Evolutionary conservation across 2,888 invertebrate genomes (phyloP), one percentile per base, ranked within the genome.

Genomic region (Drosophila helvetica): DNA sequence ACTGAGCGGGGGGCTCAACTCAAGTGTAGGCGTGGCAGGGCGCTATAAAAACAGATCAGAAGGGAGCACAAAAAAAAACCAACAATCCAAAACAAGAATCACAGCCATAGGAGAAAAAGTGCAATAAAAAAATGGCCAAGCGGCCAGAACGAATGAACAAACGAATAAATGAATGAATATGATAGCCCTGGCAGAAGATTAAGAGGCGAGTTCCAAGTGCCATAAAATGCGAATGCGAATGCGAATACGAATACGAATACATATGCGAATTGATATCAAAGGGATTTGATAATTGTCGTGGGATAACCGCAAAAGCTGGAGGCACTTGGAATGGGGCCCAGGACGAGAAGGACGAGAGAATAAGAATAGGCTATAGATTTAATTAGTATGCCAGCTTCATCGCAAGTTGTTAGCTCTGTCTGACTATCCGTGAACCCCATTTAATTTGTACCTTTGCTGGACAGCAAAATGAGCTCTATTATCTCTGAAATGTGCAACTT

Each of bases 31-130:
- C 43, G 67, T 63, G 55, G 75, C 72, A 69, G 43, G 45, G 63
- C 27, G 81, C 75, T 18, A 82, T 82, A 85, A 81, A 81, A 79
- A 53, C 67, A 74, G 86, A 81, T 81, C 81, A 33, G 46, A 25
- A 33, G 27, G 51, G 42, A 19, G 5, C 15, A 42, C 57, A 66
- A 27, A 42, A 53, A 61, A 22, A 38, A 47, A 18, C 22, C 38
- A 50, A 15, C 8, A 38, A 33, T 4, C 4, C 33, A 4, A 18
- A 43, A 17, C 18, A 8, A 25, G 43, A 17, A 18, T 3, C 22
- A 12, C 30, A 27, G n/a, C n/a, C 45, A 66, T 43, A 55, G 82
- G 22, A 69, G 67, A 52, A 43, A 50, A 19, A 47, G 56, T 48
- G 63, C 71, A 63, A 86, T 80, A 77, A 80, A 80, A 38, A 77